Conservation (phyloP, 2,113 vertebrate species). For the Muscicapa adusta region DNA sequence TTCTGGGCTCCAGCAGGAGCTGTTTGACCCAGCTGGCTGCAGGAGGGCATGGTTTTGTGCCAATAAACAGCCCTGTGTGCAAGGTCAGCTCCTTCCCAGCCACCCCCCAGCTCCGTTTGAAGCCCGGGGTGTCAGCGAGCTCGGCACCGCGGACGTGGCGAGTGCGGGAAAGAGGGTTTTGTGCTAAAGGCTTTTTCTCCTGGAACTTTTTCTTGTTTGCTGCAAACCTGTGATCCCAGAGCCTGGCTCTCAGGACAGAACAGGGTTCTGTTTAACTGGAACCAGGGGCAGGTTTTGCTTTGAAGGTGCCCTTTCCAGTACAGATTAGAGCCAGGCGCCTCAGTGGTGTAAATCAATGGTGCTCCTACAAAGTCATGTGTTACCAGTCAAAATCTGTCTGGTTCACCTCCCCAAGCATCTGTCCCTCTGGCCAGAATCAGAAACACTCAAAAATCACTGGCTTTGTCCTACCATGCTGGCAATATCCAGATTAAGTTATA, state of each 20-base stretch:
- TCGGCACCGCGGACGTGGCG: background rate
- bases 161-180: background rate
- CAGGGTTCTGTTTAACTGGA: background rate
- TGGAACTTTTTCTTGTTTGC: background rate
- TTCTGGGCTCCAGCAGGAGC: background rate
- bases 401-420: background rate
- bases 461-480: background rate
- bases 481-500: conserved; percentile 13
- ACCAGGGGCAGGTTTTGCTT: background rate
- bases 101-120: background rate
- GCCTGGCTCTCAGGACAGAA: background rate
- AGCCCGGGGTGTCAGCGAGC: background rate
- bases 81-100: conserved; percentile 6
- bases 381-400: background rate
- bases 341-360: background rate
- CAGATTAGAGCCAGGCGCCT: background rate
- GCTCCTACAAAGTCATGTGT: background rate
- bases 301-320: background rate
- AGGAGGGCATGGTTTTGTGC: background rate
- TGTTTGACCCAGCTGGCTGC: background rate
- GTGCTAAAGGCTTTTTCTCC: background rate
- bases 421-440: background rate
- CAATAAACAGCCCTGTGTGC: background rate
- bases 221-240: background rate
- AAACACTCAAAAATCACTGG: background rate